Percentiles rank a stretch among this genome's conserved stretches.
These are phyloP conservation scores for Sterna hirundo DNA, from an alignment of 2,113 vertebrate genomes.

Conservation along the genomic window DNA sequence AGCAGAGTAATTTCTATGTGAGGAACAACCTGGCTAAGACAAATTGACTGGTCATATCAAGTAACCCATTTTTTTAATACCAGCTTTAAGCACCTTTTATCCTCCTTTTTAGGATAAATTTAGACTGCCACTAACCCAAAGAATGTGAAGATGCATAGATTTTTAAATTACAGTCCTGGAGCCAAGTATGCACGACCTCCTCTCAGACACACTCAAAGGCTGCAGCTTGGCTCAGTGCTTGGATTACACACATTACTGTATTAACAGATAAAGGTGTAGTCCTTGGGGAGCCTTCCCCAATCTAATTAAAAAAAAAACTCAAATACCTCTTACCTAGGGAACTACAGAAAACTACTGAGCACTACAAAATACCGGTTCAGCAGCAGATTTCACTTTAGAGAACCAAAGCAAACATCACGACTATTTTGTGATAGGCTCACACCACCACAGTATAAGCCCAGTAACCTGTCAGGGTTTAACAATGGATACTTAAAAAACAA, in stretches of 20 bases:
- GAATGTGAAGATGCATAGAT: neutral
- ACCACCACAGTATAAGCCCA: neutral
- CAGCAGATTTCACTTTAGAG: neutral
- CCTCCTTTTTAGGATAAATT: neutral
- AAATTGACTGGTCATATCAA: neutral
- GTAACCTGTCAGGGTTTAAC: neutral
- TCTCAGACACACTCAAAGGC: neutral
- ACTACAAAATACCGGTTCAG: neutral
- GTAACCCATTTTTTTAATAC: neutral
- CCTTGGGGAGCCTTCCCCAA: neutral
- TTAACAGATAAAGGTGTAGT: neutral
- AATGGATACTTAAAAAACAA: neutral
- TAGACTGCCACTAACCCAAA: neutral
- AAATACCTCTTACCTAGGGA: neutral
- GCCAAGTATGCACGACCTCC: neutral
- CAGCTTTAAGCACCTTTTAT: neutral
- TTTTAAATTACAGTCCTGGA: neutral
- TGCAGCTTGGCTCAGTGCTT: neutral
- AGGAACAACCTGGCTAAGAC: neutral
- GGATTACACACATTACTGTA: neutral
- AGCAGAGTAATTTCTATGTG: accelerated
- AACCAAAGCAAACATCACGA: neutral
- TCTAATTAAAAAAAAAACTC: neutral
- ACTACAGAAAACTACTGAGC: neutral
- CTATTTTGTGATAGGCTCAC: too few relatives aligned